Conservation (phyloP, 2,797 vertebrate species). For the Diglossa cyanea region DNA sequence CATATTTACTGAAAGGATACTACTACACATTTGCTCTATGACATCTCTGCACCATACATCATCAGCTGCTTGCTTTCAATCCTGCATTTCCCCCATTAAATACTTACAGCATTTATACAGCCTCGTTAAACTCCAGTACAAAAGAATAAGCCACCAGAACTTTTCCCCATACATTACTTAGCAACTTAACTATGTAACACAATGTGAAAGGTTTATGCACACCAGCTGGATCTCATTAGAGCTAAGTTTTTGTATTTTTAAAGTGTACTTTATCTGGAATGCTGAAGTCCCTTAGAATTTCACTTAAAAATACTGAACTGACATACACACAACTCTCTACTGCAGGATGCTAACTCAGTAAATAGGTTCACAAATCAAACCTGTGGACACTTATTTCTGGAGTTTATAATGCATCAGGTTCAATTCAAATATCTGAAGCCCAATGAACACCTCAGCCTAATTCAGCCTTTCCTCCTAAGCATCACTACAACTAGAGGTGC, state of each 20-base stretch:
- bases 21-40: background rate
- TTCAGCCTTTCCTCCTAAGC: background rate
- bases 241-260: constrained; percentile 14
- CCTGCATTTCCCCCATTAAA: constrained; percentile 18
- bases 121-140: constrained; percentile 33
- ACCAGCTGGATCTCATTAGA: constrained; percentile 54
- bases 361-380: background rate
- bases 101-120: constrained; percentile 37
- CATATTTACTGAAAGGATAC: background rate
- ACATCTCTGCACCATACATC: background rate
- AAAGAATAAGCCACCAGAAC: constrained; percentile 27
- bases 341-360: background rate
- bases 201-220: constrained; percentile 58
- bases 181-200: constrained; percentile 31
- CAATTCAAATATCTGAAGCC: background rate
- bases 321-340: background rate
- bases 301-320: background rate
- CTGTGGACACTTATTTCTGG: background rate
- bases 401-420: background rate
- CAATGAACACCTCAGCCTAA: background rate
- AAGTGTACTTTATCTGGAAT: constrained; percentile 4
- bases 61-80: constrained; percentile 23
- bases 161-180: constrained; percentile 49
- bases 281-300: background rate
- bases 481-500: background rate